These are phyloP conservation scores for Syngnathus scovelli DNA, from an alignment of 2,113 vertebrate species.

Conservation along the genomic window DNA sequence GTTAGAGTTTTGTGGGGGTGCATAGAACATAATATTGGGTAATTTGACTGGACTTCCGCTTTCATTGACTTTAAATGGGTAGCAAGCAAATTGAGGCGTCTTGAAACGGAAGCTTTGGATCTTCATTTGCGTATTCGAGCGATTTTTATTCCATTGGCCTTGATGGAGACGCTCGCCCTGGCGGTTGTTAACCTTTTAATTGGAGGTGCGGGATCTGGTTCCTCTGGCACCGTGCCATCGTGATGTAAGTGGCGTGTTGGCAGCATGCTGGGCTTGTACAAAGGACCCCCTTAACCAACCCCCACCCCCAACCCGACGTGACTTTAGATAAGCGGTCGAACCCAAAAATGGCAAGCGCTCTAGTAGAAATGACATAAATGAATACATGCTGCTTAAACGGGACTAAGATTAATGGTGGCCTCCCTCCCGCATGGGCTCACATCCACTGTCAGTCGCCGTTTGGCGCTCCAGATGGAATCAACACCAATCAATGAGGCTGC, in stretches of 20 bases:
- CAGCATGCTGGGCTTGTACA: conserved; percentile 53
- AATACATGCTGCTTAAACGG: conserved; percentile 99
- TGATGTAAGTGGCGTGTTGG: conserved; percentile 58
- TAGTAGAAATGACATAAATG: conserved; percentile 99
- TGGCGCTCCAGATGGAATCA: conserved; percentile 91
- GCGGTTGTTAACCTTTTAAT: conserved; percentile 89
- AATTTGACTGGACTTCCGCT: no score
- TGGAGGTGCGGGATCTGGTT: conserved; percentile 78
- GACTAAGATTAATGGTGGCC: conserved; percentile 98
- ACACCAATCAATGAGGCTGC: conserved; percentile 96
- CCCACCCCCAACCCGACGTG: conserved; percentile 12
- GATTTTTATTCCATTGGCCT: conserved; percentile 26
- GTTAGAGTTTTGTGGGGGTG: no score
- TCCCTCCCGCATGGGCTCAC: conserved; percentile 92
- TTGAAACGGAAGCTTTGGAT: background rate
- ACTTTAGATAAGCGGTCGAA: conserved; percentile 64
- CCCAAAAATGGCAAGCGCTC: conserved; percentile 76
- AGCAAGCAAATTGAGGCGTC: background rate
- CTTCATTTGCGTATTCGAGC: background rate
- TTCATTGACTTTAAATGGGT: background rate
- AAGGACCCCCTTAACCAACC: conserved; percentile 34
- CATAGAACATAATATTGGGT: no score
- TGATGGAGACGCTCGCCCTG: conserved; percentile 70
- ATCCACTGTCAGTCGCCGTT: conserved; percentile 93
- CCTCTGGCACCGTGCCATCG: conserved; percentile 79